A percentile compares a stretch with the other conserved stretches of the same genome.
phyloP scores from a whole-genome alignment of 1,140 invertebrate species.

The Pseudomyrmex concolor region DNA sequence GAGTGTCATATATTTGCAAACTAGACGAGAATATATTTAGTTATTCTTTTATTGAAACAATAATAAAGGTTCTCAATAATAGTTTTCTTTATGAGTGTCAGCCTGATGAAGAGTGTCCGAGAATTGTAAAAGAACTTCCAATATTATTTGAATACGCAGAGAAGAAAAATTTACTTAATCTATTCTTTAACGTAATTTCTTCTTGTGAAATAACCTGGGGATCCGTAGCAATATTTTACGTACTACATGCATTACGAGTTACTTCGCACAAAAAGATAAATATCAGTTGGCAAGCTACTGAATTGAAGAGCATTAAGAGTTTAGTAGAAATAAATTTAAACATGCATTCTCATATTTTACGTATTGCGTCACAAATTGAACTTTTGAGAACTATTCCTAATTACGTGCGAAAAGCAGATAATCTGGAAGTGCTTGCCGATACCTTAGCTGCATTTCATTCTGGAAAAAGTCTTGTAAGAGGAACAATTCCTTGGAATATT shows the following conservation, averaged over 20 bases:
- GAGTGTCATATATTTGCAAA: conserved; percentile 76
- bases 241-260: conserved; percentile 68
- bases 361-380: conserved; percentile 69
- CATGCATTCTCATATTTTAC: conserved; percentile 69
- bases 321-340: conserved; percentile 72
- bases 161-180: conserved; percentile 53
- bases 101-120: conserved; percentile 54
- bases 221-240: conserved; percentile 80
- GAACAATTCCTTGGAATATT: conserved; percentile 56
- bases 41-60: conserved; percentile 69
- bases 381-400: conserved; percentile 67
- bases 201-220: conserved; percentile 72
- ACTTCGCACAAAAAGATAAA: conserved; percentile 20
- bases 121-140: conserved; percentile 70
- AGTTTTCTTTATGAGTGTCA: conserved; percentile 76
- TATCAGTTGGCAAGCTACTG: conserved; percentile 47
- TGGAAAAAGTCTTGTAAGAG: conserved; percentile 57
- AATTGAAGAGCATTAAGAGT: conserved; percentile 66
- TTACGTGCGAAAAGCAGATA: conserved; percentile 42
- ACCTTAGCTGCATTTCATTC: conserved; percentile 67
- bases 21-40: conserved; percentile 63
- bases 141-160: conserved; percentile 63
- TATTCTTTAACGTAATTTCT: conserved; percentile 65
- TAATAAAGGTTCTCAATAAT: conserved; percentile 75
- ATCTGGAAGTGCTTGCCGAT: conserved; percentile 54